phyloP scores from a whole-genome alignment of 2,113 vertebrate genomes.

The Pleuronectes platessa region DNA sequence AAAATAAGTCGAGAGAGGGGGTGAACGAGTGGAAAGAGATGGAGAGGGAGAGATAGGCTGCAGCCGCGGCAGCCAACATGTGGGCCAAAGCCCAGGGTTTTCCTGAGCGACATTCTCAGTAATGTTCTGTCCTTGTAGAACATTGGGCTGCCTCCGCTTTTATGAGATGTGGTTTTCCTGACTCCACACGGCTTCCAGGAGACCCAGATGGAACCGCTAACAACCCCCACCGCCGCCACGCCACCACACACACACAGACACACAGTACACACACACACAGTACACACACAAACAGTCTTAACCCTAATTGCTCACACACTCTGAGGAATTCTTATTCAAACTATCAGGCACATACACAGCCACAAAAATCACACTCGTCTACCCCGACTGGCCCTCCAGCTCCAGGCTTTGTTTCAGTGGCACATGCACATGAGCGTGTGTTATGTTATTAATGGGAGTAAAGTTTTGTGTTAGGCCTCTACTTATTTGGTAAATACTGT shows the following conservation, averaged over 20 bases:
- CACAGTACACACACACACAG: slow-evolving; percentile 45
- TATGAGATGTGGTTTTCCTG: slow-evolving; percentile 99
- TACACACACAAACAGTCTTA: slow-evolving; percentile 65
- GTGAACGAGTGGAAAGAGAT: slow-evolving; percentile 57
- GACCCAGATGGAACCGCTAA: slow-evolving; percentile 98
- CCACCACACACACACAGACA: slow-evolving; percentile 58
- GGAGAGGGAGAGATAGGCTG: slow-evolving; percentile 37
- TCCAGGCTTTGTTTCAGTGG: slow-evolving; percentile 78
- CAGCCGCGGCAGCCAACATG: slow-evolving; percentile 89
- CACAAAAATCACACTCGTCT: slow-evolving; percentile 61
- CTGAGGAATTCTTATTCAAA: slow-evolving; percentile 76
- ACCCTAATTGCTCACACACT: slow-evolving; percentile 77
- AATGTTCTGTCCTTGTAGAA: slow-evolving; percentile 99
- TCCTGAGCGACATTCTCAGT: slow-evolving; percentile 99
- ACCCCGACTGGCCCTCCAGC: slow-evolving; percentile 26
- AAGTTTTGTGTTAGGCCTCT: slow-evolving; percentile 1
- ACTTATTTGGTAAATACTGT: slow-evolving; percentile 20
- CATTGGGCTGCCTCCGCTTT: slow-evolving; percentile 99
- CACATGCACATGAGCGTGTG: slow-evolving; percentile 39
- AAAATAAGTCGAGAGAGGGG: slow-evolving; percentile 63
- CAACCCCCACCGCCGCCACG: slow-evolving; percentile 72
- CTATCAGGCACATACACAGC: slow-evolving; percentile 64
- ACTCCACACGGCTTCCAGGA: slow-evolving; percentile 94
- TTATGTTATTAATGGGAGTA: neutral
- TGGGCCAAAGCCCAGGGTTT: slow-evolving; percentile 88